phyloP scores from a whole-genome alignment of 2,888 invertebrate species.

The Leucoma salicis region DNA sequence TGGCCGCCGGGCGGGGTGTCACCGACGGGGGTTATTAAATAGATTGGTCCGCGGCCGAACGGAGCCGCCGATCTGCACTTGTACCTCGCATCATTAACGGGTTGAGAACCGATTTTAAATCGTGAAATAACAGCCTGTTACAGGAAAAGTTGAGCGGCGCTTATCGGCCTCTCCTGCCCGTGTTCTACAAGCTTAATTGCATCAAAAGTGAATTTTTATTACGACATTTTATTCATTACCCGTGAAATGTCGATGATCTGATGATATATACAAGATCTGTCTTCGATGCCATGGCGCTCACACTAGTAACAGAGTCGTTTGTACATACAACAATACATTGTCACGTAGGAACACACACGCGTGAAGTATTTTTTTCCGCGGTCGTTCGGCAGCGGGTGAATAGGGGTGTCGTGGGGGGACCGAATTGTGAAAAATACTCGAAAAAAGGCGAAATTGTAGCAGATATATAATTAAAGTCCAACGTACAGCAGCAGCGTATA shows the following conservation, averaged over 20 bases:
- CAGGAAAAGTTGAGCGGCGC: constrained; percentile 79
- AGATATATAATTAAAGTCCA: constrained; percentile 82
- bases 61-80: constrained; percentile 82
- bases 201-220: constrained; percentile 61
- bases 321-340: constrained; percentile 41
- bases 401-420: constrained; percentile 58
- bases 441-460: constrained; percentile 83
- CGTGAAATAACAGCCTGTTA: constrained; percentile 82
- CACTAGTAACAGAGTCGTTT: constrained; percentile 10
- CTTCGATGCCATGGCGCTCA: constrained; percentile 6
- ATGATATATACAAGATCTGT: constrained; percentile 12
- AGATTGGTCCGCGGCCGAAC: constrained; percentile 83
- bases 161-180: constrained; percentile 67
- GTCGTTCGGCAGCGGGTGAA: constrained; percentile 65
- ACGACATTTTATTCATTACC: constrained; percentile 49
- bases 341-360: constrained; percentile 58
- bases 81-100: constrained; percentile 82
- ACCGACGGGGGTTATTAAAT: constrained; percentile 82
- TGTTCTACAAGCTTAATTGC: constrained; percentile 74
- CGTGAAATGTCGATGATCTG: constrained; percentile 25
- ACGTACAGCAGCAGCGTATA: constrained; percentile 72
- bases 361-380: constrained; percentile 63
- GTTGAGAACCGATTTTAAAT: constrained; percentile 81
- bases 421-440: constrained; percentile 83
- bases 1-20: constrained; percentile 82